phyloP scores from a whole-genome alignment of 2,888 invertebrate species.

The Cosmia pyralina region DNA sequence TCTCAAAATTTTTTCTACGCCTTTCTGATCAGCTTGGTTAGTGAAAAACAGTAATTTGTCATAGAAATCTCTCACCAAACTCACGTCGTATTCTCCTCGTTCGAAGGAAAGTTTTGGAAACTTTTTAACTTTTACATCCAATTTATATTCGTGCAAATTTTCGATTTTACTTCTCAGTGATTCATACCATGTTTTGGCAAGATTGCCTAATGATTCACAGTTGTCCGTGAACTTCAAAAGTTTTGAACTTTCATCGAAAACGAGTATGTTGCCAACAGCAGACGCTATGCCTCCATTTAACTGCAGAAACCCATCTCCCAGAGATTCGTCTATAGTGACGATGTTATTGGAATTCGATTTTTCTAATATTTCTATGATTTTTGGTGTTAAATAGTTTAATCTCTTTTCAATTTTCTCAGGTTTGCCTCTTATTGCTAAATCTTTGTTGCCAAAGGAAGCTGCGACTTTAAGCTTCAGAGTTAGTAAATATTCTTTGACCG shows the following conservation, averaged over 20 bases:
- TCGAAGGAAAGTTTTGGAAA: conserved; percentile 52
- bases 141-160: conserved; percentile 40
- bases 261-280: conserved; percentile 51
- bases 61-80: conserved; percentile 41
- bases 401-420: conserved; percentile 13
- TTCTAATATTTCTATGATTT: conserved; percentile 27
- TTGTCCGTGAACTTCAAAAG: conserved; percentile 28
- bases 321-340: conserved; percentile 43
- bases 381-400: not conserved
- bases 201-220: conserved; percentile 2
- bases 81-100: conserved; percentile 21
- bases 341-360: conserved; percentile 5
- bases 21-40: conserved; percentile 47
- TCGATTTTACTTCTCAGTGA: conserved; percentile 12
- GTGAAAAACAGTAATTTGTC: conserved; percentile 50
- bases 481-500: conserved; percentile 28
- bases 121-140: conserved; percentile 32
- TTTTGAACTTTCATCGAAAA: conserved; percentile 34
- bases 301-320: conserved; percentile 30
- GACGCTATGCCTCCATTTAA: conserved; percentile 47
- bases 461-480: conserved; percentile 49
- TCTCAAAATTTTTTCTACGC: conserved; percentile 36
- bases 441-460: conserved; percentile 53
- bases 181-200: conserved; percentile 24
- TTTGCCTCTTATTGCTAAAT: conserved; percentile 48